phyloP scores from a whole-genome alignment of 2,888 invertebrate species.

The Nemotelus nigrinus region DNA sequence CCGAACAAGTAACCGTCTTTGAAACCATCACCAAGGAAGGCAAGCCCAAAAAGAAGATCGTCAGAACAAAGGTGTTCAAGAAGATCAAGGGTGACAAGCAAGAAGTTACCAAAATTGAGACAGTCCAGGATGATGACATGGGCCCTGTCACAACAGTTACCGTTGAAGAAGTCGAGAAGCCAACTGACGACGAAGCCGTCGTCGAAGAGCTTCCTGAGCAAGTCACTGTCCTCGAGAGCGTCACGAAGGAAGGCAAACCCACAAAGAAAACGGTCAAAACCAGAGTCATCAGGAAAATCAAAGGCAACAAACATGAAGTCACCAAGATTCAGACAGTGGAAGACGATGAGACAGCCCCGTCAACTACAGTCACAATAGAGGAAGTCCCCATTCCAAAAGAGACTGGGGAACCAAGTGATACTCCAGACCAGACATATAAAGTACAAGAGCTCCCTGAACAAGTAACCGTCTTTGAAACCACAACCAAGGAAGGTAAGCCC shows the following conservation, averaged over 20 bases:
- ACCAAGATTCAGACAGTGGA: slow-evolving; percentile 59
- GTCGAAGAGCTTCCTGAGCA: slow-evolving; percentile 52
- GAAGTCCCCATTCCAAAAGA: slow-evolving; percentile 51
- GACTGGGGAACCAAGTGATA: slow-evolving; percentile 53
- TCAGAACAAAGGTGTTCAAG: slow-evolving; percentile 60
- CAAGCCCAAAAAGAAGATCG: slow-evolving; percentile 57
- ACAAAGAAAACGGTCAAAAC: slow-evolving; percentile 58
- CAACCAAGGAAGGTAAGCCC: slow-evolving; percentile 58
- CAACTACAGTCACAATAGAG: slow-evolving; percentile 62
- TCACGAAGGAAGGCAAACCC: slow-evolving; percentile 57
- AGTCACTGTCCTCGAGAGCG: slow-evolving; percentile 62
- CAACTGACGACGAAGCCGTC: slow-evolving; percentile 43
- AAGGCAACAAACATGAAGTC: slow-evolving; percentile 62
- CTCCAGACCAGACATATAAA: neutral
- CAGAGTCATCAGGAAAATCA: slow-evolving; percentile 57
- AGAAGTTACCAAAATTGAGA: slow-evolving; percentile 58
- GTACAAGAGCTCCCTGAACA: slow-evolving; percentile 53
- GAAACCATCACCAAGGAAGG: slow-evolving; percentile 60
- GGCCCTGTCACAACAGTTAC: slow-evolving; percentile 55
- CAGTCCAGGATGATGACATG: slow-evolving; percentile 56
- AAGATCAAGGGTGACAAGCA: slow-evolving; percentile 59
- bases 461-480: slow-evolving; percentile 56
- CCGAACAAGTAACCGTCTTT: slow-evolving; percentile 53
- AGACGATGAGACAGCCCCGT: slow-evolving; percentile 62
- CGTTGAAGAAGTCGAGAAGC: slow-evolving; percentile 55